Evolutionary conservation across 2,113 vertebrate genomes (phyloP).

Genomic region (Erythrolamprus reginae): DNA sequence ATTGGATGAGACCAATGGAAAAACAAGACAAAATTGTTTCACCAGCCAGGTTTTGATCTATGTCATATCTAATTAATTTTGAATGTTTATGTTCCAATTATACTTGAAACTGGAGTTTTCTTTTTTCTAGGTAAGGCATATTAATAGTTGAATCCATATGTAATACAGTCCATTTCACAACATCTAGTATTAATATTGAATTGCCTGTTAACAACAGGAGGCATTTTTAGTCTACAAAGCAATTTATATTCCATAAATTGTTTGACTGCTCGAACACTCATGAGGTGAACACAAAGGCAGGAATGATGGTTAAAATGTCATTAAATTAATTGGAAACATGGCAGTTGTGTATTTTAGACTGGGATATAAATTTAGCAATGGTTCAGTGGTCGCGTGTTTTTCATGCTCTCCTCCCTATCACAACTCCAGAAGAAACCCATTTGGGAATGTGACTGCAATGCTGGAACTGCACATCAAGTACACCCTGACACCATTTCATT

Average conservation of each 20-base stretch:
- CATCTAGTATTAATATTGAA: neutral
- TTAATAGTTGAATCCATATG: neutral
- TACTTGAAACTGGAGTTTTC: neutral
- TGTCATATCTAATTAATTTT: neutral
- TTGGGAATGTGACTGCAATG: neutral
- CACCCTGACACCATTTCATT: neutral
- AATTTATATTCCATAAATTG: neutral
- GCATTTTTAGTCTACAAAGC: neutral
- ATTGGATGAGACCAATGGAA: neutral
- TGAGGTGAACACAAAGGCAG: neutral
- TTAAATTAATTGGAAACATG: conserved; percentile 11
- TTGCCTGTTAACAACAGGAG: neutral
- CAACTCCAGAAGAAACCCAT: neutral
- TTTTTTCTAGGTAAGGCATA: neutral
- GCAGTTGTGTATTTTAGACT: neutral
- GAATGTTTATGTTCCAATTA: neutral
- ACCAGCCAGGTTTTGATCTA: neutral
- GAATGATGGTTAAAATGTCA: neutral
- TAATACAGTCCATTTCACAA: neutral
- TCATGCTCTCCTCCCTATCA: neutral
- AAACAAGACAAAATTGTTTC: neutral
- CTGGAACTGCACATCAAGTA: neutral
- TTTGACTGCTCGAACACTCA: neutral
- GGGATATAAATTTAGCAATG: neutral
- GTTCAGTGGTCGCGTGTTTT: neutral